Base-by-base conservation (phyloP, 1,140 invertebrate species). In the Subanguina moxae region DNA sequence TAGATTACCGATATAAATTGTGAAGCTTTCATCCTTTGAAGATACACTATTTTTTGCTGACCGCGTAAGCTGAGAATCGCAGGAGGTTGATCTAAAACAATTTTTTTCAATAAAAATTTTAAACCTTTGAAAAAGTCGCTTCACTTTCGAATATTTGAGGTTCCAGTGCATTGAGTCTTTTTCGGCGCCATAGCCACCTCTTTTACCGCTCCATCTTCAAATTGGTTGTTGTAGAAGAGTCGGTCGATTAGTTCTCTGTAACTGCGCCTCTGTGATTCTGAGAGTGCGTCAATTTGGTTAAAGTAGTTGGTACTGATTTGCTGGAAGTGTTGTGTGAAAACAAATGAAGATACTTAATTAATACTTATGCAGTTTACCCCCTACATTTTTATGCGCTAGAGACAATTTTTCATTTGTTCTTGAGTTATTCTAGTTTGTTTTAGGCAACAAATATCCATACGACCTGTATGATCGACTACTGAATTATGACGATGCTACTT, bases 1-100 rank as follows among this genome's bases (percentile, higher is more conserved):
- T n/a, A n/a, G n/a, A n/a, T n/a, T n/a, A 71, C 74, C 74, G 11
- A 76, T 75, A 30, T 78, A 78, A 61, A 76, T 77, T 27, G 74
- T 78, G 48, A 76, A 76, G 46, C 74, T 77, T 63, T 76, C 74
- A 11, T 57, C 74, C 23, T 25, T 1, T 23, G 15, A 38, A n/a
- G 30, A 28, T 7, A 56, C 42, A 62, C 25, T 13, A n/a, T 45
- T 19, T 25, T 13, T 58, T 21, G 15, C 0, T 25, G 65, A 69
- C 25, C 42, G 23, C 42, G 38, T 28, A 27, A 70, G 69, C 15
- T 61, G 38, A 8, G 65, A 70, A 28, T 70, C 68, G 43, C 48
- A 70, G 1, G 69, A 70, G 11, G 65, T 15, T 56, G 69, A 71
- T 28, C 68, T 70, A 23, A 27, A 69, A 70, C 42, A 28, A n/a